Evolutionary conservation across 2,888 invertebrate genomes (phyloP).

Genomic region (Pocota personata): DNA sequence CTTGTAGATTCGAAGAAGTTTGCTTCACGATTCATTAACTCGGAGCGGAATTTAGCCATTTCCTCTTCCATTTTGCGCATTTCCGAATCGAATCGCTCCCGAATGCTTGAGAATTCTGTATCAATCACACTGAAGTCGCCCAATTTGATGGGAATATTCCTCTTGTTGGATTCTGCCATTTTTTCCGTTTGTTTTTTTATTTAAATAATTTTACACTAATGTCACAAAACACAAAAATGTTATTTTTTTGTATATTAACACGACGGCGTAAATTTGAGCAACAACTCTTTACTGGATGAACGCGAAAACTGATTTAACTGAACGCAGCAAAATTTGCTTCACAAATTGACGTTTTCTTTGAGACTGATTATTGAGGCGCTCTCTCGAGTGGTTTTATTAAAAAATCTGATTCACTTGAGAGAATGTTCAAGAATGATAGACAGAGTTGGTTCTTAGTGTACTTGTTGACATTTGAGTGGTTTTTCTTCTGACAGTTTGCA

Average conservation of each 20-base stretch:
- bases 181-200: slow-evolving; percentile 75
- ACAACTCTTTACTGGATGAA: slow-evolving; percentile 46
- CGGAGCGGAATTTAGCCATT: slow-evolving; percentile 97
- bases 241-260: neutral
- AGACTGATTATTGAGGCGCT: slow-evolving; percentile 22
- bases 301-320: slow-evolving; percentile 34
- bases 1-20: slow-evolving; percentile 96
- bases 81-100: slow-evolving; percentile 97
- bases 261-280: neutral
- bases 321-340: neutral
- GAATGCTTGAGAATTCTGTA: slow-evolving; percentile 97
- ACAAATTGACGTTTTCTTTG: slow-evolving; percentile 48
- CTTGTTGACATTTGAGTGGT: slow-evolving; percentile 25
- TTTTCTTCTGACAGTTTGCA: slow-evolving; percentile 14
- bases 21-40: slow-evolving; percentile 95
- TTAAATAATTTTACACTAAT: slow-evolving; percentile 42
- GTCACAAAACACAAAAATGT: slow-evolving; percentile 45
- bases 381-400: slow-evolving; percentile 63
- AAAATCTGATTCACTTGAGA: slow-evolving; percentile 57
- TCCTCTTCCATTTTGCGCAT: slow-evolving; percentile 99
- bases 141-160: slow-evolving; percentile 96
- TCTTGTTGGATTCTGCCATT: slow-evolving; percentile 94
- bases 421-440: slow-evolving; percentile 40
- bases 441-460: slow-evolving; percentile 46
- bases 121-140: slow-evolving; percentile 98